A percentile compares a stretch with the other conserved stretches of the same genome.
Evolutionary conservation across 2,888 invertebrate species (phyloP).

Genomic region (Drosophila niveifrons): DNA sequence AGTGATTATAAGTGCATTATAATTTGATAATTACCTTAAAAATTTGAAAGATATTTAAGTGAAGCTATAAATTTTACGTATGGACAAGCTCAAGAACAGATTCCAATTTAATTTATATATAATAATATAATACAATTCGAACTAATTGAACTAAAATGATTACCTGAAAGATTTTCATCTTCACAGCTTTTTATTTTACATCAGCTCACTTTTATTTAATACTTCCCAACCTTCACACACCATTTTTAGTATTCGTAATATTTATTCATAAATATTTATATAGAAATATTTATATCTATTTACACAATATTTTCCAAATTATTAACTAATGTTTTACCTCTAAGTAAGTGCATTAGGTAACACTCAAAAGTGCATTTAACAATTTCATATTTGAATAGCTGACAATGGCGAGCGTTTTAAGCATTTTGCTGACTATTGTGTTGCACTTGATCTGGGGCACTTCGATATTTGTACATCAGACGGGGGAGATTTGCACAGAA

Average conservation of each 20-base stretch:
- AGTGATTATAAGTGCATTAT: too few relatives aligned
- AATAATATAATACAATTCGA: too few relatives aligned
- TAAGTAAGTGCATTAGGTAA: background rate
- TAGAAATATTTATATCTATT: too few relatives aligned
- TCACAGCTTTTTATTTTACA: background rate
- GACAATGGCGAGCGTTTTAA: background rate
- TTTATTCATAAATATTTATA: too few relatives aligned
- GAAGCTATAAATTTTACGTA: too few relatives aligned
- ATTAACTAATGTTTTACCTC: background rate
- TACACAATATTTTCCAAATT: background rate
- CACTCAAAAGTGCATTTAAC: background rate
- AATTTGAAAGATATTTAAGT: too few relatives aligned
- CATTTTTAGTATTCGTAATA: background rate
- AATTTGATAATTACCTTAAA: too few relatives aligned
- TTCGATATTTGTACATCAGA: constrained; percentile 3
- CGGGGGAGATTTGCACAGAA: background rate
- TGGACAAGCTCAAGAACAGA: too few relatives aligned
- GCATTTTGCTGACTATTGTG: background rate
- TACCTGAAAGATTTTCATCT: background rate
- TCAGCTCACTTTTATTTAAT: background rate
- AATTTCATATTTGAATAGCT: background rate
- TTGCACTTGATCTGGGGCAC: background rate
- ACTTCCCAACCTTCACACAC: background rate
- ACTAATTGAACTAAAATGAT: too few relatives aligned
- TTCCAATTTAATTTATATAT: too few relatives aligned